Conservation (phyloP, 2,888 invertebrate species). For the Mystacides longicornis region DNA sequence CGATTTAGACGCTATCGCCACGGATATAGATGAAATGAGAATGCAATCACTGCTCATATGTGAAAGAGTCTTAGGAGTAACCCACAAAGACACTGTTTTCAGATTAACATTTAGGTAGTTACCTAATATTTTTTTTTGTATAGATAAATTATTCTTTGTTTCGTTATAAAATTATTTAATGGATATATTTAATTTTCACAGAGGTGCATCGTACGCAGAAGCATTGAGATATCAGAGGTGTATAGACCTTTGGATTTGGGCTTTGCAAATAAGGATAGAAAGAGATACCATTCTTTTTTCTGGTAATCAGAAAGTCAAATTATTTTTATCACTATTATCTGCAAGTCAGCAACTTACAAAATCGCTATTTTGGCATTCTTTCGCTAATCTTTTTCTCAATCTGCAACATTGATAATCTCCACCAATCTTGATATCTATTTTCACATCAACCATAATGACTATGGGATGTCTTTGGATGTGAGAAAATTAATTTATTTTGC, state of each 20-base stretch:
- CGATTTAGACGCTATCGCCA: conserved; percentile 65
- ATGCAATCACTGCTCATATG: conserved; percentile 83
- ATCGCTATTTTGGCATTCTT: too few species aligned
- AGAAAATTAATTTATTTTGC: too few species aligned
- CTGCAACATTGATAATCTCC: too few species aligned
- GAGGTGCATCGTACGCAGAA: conserved; percentile 68
- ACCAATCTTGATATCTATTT: too few species aligned
- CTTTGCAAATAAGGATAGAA: conserved; percentile 69
- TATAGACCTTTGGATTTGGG: conserved; percentile 80
- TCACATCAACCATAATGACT: too few species aligned
- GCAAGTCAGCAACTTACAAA: too few species aligned
- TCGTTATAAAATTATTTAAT: conserved; percentile 15
- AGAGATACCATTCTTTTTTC: conserved; percentile 65
- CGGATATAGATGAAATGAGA: conserved; percentile 79
- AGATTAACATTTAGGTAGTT: conserved; percentile 59
- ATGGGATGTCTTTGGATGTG: too few species aligned
- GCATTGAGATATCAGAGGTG: conserved; percentile 71
- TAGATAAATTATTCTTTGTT: conserved; percentile 25
- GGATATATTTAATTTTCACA: conserved; percentile 29
- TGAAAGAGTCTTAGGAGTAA: conserved; percentile 76
- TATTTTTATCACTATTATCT: too few species aligned
- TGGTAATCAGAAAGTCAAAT: conserved; percentile 11
- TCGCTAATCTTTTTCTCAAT: too few species aligned
- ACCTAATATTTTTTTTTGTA: neutral
- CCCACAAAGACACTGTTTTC: conserved; percentile 83